These are phyloP conservation scores for Oreotrochilus melanogaster DNA, from an alignment of 2,113 vertebrate species.

Conservation along the genomic window DNA sequence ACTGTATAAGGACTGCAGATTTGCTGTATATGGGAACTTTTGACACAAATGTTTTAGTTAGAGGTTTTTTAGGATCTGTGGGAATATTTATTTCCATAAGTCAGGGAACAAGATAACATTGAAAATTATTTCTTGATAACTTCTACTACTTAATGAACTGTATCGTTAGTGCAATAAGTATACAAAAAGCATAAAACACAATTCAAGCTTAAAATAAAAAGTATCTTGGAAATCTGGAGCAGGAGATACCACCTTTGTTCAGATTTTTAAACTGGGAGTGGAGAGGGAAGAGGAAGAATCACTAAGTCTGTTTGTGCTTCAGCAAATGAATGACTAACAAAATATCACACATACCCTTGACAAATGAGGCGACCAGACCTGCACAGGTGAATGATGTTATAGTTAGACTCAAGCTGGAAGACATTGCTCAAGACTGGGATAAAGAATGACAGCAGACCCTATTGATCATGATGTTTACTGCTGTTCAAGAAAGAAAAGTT, in stretches of 20 bases:
- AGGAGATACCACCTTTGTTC: background rate
- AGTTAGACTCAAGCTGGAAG: background rate
- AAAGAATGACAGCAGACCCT: background rate
- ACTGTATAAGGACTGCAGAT: background rate
- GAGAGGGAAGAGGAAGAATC: background rate
- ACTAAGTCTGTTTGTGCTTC: background rate
- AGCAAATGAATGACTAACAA: background rate
- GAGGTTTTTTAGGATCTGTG: background rate
- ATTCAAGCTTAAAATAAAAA: background rate
- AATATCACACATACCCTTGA: background rate
- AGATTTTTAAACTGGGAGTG: background rate
- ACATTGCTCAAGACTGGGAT: background rate
- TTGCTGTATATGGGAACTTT: background rate
- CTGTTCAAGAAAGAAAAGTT: background rate
- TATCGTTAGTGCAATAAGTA: background rate
- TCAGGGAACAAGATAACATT: background rate
- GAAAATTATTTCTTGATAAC: background rate
- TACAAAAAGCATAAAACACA: background rate
- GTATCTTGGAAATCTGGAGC: background rate
- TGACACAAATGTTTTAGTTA: background rate
- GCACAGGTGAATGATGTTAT: background rate
- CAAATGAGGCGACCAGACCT: background rate
- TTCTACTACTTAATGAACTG: background rate
- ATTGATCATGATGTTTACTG: background rate
- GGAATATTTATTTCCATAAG: background rate